Evolutionary conservation across 2,797 vertebrate species (phyloP).

Genomic region (Psittacula derbiana): DNA sequence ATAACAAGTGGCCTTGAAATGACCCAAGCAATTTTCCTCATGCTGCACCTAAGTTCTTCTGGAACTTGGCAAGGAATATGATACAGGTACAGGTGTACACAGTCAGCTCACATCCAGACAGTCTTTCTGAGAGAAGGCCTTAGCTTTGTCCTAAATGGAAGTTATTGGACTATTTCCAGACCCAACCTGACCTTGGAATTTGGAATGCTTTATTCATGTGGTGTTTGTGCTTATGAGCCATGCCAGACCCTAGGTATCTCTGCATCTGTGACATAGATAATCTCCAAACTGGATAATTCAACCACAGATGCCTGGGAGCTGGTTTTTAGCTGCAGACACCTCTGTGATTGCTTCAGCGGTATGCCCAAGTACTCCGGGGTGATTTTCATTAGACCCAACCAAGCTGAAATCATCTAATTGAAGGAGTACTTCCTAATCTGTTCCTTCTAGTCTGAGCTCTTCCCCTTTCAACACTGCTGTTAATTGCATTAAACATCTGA

Average conservation of each 20-base stretch:
- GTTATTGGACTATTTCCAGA: not conserved
- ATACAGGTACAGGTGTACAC: not conserved
- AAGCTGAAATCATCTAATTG: conserved; percentile 6
- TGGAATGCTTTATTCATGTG: not conserved
- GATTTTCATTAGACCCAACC: not conserved
- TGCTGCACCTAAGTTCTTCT: not conserved
- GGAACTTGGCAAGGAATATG: not conserved
- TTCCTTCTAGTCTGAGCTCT: not conserved
- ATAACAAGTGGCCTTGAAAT: not conserved
- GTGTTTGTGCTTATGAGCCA: not conserved
- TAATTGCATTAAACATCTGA: conserved; percentile 6
- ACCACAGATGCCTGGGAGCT: not conserved
- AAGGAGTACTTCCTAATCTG: not conserved
- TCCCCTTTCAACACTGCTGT: not conserved
- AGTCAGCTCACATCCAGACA: not conserved
- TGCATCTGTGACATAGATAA: conserved; percentile 5
- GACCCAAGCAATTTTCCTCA: not conserved
- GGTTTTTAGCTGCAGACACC: not conserved
- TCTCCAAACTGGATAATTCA: conserved; percentile 1
- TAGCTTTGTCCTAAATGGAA: not conserved
- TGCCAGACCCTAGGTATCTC: not conserved
- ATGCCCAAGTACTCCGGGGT: not conserved
- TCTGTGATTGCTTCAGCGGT: not conserved
- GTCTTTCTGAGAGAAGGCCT: not conserved
- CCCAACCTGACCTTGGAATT: not conserved